These are phyloP conservation scores for Hypomesus transpacificus DNA, from an alignment of 2,113 vertebrate genomes.

Conservation along the genomic window DNA sequence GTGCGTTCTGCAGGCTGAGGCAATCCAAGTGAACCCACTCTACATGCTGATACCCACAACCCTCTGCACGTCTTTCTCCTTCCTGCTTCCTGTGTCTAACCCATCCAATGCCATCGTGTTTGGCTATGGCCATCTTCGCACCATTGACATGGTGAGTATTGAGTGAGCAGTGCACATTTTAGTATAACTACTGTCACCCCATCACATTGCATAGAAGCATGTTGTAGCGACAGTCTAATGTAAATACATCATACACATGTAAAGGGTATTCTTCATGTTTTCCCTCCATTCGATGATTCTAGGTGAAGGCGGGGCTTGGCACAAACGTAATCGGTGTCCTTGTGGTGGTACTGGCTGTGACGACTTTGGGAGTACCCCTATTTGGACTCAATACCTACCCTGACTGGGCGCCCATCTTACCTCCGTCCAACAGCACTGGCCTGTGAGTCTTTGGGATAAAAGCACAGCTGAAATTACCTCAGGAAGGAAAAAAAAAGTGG, in stretches of 20 bases:
- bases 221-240: no score
- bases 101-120: slow-evolving; percentile 90
- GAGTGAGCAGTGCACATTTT: slow-evolving; percentile 24
- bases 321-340: slow-evolving; percentile 84
- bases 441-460: slow-evolving; percentile 43
- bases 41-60: slow-evolving; percentile 87
- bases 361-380: slow-evolving; percentile 81
- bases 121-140: slow-evolving; percentile 82
- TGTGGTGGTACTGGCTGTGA: slow-evolving; percentile 79
- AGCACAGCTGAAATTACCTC: no score
- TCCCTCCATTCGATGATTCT: slow-evolving; percentile 31
- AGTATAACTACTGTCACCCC: background rate
- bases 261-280: no score
- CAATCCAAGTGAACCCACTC: slow-evolving; percentile 85
- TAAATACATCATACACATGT: no score
- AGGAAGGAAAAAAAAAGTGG: background rate
- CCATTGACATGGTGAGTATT: slow-evolving; percentile 88
- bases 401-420: slow-evolving; percentile 72
- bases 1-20: slow-evolving; percentile 77
- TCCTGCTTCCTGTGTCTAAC: slow-evolving; percentile 88
- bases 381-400: slow-evolving; percentile 83
- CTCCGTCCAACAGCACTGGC: slow-evolving; percentile 63
- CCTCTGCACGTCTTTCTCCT: slow-evolving; percentile 88
- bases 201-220: background rate
- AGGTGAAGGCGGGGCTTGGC: slow-evolving; percentile 93